phyloP scores from a whole-genome alignment of 2,113 vertebrate genomes.

The Microcebus lehilahytsara region DNA sequence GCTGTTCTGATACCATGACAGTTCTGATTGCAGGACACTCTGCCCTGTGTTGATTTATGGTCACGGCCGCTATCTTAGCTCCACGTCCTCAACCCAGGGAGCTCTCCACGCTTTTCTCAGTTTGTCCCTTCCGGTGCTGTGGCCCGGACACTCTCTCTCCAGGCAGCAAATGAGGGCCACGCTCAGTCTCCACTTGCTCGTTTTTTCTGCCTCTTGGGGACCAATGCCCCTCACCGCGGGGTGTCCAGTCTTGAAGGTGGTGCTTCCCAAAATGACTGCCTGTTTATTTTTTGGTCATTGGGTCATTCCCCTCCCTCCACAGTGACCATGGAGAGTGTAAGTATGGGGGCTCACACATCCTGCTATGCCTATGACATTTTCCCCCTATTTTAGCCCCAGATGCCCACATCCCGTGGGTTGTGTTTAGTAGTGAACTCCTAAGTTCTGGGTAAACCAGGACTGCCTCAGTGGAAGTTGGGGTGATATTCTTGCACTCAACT shows the following conservation, averaged over 20 bases:
- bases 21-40: neutral
- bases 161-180: neutral
- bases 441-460: too few species aligned
- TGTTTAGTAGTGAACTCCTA: neutral
- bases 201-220: neutral
- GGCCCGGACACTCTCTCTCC: neutral
- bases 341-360: fast-evolving
- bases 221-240: fast-evolving
- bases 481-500: fast-evolving
- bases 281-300: neutral
- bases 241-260: neutral
- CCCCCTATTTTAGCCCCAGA: neutral
- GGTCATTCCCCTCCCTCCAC: too few species aligned
- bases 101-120: neutral
- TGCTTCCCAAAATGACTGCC: neutral
- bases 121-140: neutral
- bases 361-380: neutral
- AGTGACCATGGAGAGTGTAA: neutral
- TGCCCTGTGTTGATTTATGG: neutral
- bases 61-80: too few species aligned
- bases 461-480: fast-evolving
- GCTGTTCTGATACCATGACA: too few species aligned
- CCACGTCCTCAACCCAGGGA: neutral
- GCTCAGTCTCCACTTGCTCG: fast-evolving
- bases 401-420: fast-evolving